A percentile compares a stretch with the other conserved stretches of the same genome.
Conservation (phyloP, 2,113 vertebrate genomes). For the Campylorhamphus procurvoides region DNA sequence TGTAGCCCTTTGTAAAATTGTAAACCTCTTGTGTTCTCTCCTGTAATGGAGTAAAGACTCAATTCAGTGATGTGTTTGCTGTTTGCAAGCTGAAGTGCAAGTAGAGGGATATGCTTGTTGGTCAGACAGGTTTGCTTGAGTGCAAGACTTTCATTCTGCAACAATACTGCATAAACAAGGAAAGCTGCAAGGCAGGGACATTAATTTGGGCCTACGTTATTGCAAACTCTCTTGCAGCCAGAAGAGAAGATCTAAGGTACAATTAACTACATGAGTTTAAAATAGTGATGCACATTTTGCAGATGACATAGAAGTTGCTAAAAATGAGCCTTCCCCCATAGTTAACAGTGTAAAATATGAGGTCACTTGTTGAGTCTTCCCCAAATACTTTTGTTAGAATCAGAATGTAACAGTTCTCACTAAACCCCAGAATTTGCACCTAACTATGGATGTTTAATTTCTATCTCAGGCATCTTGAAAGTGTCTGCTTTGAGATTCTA, state of each 20-base stretch:
- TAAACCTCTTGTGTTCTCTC: not conserved
- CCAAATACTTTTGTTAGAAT: not conserved
- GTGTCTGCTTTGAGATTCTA: not conserved
- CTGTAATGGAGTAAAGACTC: not conserved
- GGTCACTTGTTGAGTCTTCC: not conserved
- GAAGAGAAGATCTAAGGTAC: fast-evolving
- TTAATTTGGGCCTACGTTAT: not conserved
- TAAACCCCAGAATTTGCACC: not conserved
- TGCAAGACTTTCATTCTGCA: fast-evolving
- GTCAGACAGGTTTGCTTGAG: not conserved
- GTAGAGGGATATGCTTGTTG: not conserved
- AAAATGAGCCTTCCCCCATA: not conserved
- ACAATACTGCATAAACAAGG: not conserved
- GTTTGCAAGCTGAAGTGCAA: not conserved
- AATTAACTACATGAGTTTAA: not conserved
- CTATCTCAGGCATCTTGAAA: not conserved
- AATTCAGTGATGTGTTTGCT: fast-evolving
- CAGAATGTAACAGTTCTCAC: not conserved
- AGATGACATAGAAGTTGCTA: not conserved
- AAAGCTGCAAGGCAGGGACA: not conserved
- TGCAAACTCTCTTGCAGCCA: not conserved
- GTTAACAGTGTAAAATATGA: not conserved
- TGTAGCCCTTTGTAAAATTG: not conserved
- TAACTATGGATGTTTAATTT: not conserved
- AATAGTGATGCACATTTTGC: not conserved